phyloP scores from a whole-genome alignment of 2,113 vertebrate genomes.

The Rhinoderma darwinii region DNA sequence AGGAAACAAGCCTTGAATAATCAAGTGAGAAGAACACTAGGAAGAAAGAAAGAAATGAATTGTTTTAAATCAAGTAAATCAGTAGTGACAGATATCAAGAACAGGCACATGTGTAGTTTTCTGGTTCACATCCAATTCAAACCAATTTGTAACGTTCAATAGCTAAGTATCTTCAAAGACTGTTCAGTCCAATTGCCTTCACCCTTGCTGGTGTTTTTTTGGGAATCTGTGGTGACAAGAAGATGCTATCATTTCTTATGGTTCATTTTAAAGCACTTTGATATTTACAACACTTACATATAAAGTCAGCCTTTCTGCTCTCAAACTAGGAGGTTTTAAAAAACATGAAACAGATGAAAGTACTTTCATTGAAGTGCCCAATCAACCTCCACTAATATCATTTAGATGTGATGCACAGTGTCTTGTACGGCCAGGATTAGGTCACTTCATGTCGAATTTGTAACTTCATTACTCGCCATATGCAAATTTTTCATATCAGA shows the following conservation, averaged over 20 bases:
- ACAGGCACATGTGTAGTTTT: constrained; percentile 45
- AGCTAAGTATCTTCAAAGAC: constrained; percentile 45
- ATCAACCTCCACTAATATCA: constrained; percentile 8
- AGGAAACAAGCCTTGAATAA: constrained; percentile 39
- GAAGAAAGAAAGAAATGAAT: constrained; percentile 38
- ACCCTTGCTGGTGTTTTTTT: not conserved
- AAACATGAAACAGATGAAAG: constrained; percentile 38
- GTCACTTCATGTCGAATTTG: not conserved
- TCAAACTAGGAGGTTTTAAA: not conserved
- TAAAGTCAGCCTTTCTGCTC: not conserved
- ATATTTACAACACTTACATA: constrained; percentile 9
- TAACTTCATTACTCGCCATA: not conserved
- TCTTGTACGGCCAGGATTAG: not conserved
- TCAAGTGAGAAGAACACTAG: constrained; percentile 39
- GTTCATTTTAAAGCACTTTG: constrained; percentile 15
- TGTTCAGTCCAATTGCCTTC: constrained; percentile 33
- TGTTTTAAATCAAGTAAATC: constrained; percentile 51
- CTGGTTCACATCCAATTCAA: constrained; percentile 53
- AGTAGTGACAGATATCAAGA: constrained; percentile 48
- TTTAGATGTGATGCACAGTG: not conserved
- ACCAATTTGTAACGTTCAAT: constrained; percentile 52
- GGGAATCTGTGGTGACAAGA: constrained; percentile 2
- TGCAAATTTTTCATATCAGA: not conserved
- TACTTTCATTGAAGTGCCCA: constrained; percentile 20
- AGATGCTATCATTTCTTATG: constrained; percentile 12